Base-by-base conservation (phyloP, 2,797 vertebrate genomes). In the Mico argentatus region DNA sequence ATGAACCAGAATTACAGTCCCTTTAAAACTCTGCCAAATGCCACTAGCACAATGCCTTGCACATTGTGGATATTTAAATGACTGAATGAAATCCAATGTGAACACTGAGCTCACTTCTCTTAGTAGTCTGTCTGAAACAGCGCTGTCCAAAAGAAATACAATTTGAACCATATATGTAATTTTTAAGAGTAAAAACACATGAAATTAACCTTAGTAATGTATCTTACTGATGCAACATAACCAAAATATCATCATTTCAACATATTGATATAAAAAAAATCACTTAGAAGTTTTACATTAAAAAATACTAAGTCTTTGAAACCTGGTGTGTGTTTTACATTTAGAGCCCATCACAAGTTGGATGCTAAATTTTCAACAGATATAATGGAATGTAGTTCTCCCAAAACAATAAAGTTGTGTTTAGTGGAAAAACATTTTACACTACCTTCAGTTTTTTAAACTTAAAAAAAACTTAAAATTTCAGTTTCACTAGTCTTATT, bases 321-420 rank as follows among this genome's bases (percentile, higher is more conserved):
- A 91, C 80, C 41, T 48, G 36, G 19, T 87, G 20, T 48, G 22
- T 36, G 87, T 79, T 91, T 93, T 48, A 73, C 15, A 80, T 36
- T 81, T 46, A 91, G 0, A 64, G 67, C 30, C 85, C 79, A 82
- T 64, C 27, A 61, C 57, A 88, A 92, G n/a, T 33, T 72, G 76
- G 48, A 91, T 64, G 61, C n/a, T 89, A 94, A 77, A 89, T 91
- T 81, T 96, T 92, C 52, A 80, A 85, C 9, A 36, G 82, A 70
- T 82, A 86, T 83, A 90, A 33, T 82, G 46, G 88, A 91, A 73
- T 67, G 26, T 8, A 67, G n/a, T 80, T 50, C 41, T 73, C 82
- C 55, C 20, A 83, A 85, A 94, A 89, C 39, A 91, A 95, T 41
- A 84, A 52, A 92, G 57, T 50, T 64, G 11, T 89, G 36, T 80